Conservation (phyloP, 2,113 vertebrate genomes). For the Oncorhynchus keta region DNA sequence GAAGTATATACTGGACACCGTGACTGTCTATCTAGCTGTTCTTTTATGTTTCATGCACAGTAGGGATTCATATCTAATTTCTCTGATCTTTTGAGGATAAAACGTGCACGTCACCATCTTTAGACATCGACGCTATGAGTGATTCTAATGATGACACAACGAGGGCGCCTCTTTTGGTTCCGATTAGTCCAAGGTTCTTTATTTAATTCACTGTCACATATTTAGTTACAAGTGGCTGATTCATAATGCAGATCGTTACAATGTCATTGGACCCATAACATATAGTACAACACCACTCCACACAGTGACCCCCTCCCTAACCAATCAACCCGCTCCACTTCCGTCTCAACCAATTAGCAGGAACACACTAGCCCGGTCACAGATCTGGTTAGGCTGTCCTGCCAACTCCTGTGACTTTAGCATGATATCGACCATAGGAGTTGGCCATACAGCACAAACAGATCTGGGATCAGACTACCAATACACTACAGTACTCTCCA, state of each 20-base stretch:
- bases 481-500: constrained; percentile 9
- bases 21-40: neutral
- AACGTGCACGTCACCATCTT: neutral
- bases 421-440: no score
- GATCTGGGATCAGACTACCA: neutral
- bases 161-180: constrained; percentile 20
- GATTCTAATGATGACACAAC: constrained; percentile 16
- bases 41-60: neutral
- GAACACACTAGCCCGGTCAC: no score
- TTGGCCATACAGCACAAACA: no score
- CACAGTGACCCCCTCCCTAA: neutral
- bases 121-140: no score
- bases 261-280: constrained; percentile 50
- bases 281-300: constrained; percentile 28
- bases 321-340: neutral
- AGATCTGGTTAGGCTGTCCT: no score
- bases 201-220: constrained; percentile 65
- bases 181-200: constrained; percentile 67
- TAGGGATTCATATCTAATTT: neutral
- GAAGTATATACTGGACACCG: neutral
- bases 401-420: no score
- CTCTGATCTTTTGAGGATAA: neutral
- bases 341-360: no score
- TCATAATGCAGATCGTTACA: constrained; percentile 68
- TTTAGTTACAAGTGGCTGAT: constrained; percentile 71